Base-by-base conservation (phyloP, 2,113 vertebrate species). In the Myotis brandtii region DNA sequence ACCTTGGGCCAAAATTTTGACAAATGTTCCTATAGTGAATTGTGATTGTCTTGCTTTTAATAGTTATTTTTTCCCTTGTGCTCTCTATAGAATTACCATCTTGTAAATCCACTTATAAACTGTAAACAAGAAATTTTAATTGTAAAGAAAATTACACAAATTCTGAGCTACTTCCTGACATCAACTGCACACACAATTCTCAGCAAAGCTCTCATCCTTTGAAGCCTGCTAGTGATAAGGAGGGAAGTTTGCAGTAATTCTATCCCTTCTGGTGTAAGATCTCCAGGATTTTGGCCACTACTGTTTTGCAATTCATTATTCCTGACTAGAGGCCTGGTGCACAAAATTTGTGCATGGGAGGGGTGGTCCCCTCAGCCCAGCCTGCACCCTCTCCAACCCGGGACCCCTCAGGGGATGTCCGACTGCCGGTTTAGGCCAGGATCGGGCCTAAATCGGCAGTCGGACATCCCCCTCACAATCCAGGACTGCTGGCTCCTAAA, bases 41-140 rank as follows among this genome's bases (percentile, higher is more conserved):
- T 73, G 80, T 92, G 50, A 95, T 94, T 97, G 77, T 86, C 83
- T 97, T 69, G 67, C 96, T 97, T 96, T 92, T 93, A 70, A 79
- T 89, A 79, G 88, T 69, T 81, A 95, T 89, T 91, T 64, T 59
- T 81, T 43, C 73, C 82, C 81, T 79, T 46, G 32, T 96, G 84
- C 32, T 96, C 25, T 91, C 88, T 79, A 3, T 54, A 94, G 67
- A 62, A 89, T 94, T 95, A 95, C 72, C 7, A 91, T 92, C 83
- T 97, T 88, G 34, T 43, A 72, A 84, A 56, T 37, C 43, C n/a
- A 69, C n/a, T 83, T 96, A 86, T 30, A 86, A 96, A 92, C 23
- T 7, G 91, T 85, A 94, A 88, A 62, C 21, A 91, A 76, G 72
- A 96, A 91, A 92, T 87, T 83, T 94, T 96, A 95, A 95, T 90